A percentile compares a stretch with the other conserved stretches of the same genome.
These are phyloP conservation scores for Thecocarcelia acutangulata DNA, from an alignment of 2,888 invertebrate species.

Conservation along the genomic window DNA sequence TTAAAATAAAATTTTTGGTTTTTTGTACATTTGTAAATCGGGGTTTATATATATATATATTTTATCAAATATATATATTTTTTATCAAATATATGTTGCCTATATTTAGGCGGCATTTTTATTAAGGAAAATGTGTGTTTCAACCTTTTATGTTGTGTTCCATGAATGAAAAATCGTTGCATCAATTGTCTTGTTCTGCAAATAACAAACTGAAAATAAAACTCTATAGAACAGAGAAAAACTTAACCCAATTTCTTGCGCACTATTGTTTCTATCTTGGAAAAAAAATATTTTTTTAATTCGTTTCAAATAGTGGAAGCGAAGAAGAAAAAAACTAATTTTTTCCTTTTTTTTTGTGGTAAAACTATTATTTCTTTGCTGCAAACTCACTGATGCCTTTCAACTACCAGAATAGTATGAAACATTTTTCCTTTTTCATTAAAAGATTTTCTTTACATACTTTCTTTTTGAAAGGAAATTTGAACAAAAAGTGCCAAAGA, in stretches of 20 bases:
- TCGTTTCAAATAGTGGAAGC: constrained; percentile 11
- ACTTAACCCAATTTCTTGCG: constrained; percentile 54
- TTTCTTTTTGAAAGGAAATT: constrained; percentile 24
- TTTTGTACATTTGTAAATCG: no score
- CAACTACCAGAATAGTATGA: constrained; percentile 29
- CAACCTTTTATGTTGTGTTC: constrained; percentile 29
- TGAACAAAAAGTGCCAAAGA: constrained; percentile 6
- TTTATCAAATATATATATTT: no score
- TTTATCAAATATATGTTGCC: constrained; percentile 25
- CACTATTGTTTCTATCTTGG: constrained; percentile 42
- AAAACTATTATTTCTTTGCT: constrained; percentile 38
- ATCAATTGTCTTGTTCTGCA: constrained; percentile 46
- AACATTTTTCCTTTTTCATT: constrained; percentile 22
- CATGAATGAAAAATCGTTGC: constrained; percentile 61
- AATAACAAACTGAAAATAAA: constrained; percentile 27
- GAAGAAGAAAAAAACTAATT: constrained; percentile 24
- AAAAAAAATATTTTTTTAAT: constrained; percentile 28
- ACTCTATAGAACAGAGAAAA: constrained; percentile 4
- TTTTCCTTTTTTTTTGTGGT: background rate
- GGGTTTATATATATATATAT: no score
- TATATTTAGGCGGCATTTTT: constrained; percentile 40
- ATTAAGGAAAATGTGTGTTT: constrained; percentile 11
- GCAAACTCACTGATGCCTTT: constrained; percentile 21
- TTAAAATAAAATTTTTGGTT: no score
- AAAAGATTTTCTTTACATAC: constrained; percentile 24